Evolutionary conservation across 2,888 invertebrate species (phyloP).

Genomic region (Chymomyza caudatula): DNA sequence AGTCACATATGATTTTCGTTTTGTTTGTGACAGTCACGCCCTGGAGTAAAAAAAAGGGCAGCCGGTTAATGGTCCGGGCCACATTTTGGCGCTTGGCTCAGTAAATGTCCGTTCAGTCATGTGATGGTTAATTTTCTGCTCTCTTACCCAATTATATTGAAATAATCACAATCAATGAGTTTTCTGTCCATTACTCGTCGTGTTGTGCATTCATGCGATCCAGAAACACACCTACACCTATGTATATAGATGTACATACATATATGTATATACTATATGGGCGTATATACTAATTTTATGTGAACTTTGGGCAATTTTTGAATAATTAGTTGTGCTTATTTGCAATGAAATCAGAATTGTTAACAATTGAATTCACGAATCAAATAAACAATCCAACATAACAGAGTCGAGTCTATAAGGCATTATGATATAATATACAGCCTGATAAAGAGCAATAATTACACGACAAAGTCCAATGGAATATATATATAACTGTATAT

Average conservation of each 20-base stretch:
- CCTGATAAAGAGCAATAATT: background rate
- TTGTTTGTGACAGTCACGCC: background rate
- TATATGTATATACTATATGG: background rate
- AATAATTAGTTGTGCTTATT: background rate
- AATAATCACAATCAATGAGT: conserved; percentile 44
- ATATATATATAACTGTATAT: background rate
- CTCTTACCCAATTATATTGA: conserved; percentile 55
- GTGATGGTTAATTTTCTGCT: conserved; percentile 46
- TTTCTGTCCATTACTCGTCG: background rate
- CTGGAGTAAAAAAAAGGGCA: background rate
- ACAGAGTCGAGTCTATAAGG: background rate
- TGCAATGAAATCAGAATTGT: background rate
- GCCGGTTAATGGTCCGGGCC: background rate
- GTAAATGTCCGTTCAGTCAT: conserved; percentile 2
- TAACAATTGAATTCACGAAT: background rate
- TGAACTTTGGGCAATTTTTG: background rate
- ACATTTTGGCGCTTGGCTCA: background rate
- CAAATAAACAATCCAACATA: background rate
- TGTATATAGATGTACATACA: background rate
- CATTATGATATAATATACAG: background rate
- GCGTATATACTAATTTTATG: background rate
- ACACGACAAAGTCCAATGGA: background rate
- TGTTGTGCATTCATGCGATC: conserved; percentile 36
- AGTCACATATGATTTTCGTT: background rate
- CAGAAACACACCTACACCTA: conserved; percentile 13